Conservation (phyloP, 2,797 vertebrate genomes). For the Anguilla obscura region DNA sequence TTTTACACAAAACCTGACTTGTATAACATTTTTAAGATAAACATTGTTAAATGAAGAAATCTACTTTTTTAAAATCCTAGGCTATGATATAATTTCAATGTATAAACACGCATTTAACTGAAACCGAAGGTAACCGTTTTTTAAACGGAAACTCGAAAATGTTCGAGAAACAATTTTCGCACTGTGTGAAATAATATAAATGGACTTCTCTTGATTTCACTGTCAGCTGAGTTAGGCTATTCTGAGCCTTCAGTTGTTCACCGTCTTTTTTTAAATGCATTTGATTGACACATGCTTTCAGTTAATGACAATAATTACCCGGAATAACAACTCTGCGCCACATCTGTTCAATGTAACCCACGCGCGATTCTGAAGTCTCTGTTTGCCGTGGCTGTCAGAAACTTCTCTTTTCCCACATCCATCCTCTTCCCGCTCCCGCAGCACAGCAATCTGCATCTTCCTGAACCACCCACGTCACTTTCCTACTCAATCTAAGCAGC, state of each 20-base stretch:
- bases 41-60: constrained; percentile 58
- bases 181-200: not conserved
- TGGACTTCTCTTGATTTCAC: constrained; percentile 41
- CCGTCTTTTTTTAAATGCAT: constrained; percentile 72
- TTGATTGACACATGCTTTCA: constrained; percentile 97
- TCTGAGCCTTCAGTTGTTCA: constrained; percentile 59
- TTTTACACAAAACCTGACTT: not conserved
- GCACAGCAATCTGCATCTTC: not conserved
- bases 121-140: constrained; percentile 59
- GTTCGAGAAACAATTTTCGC: not conserved
- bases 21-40: not conserved
- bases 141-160: constrained; percentile 67
- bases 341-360: constrained; percentile 93
- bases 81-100: not conserved
- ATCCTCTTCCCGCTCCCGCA: constrained; percentile 32
- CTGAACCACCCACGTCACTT: not conserved
- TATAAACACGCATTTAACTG: constrained; percentile 26
- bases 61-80: not conserved
- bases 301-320: constrained; percentile 98
- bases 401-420: constrained; percentile 56
- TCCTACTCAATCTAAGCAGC: constrained; percentile 10
- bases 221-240: constrained; percentile 56
- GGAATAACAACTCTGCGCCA: constrained; percentile 91
- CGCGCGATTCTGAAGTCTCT: constrained; percentile 61
- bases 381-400: constrained; percentile 79